phyloP scores from a whole-genome alignment of 2,113 vertebrate species.

The Grantiella picta region DNA sequence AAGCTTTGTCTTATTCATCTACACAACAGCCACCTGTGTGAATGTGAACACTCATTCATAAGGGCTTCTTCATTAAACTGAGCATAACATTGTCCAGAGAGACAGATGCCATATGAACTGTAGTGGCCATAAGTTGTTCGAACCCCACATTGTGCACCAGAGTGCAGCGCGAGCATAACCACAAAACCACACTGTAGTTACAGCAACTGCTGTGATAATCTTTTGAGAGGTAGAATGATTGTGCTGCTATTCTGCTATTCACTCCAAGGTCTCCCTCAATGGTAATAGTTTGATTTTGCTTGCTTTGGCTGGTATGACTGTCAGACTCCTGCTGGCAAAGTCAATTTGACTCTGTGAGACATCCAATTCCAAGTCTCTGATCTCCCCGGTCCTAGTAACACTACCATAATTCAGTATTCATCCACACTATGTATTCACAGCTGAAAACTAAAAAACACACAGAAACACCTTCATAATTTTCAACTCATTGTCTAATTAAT shows the following conservation, averaged over 20 bases:
- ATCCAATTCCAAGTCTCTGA: not conserved
- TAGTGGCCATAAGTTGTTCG: not conserved
- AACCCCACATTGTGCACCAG: not conserved
- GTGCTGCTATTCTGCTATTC: not conserved
- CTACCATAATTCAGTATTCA: conserved; percentile 37
- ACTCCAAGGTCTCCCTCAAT: not conserved
- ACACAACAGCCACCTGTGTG: not conserved
- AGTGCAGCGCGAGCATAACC: conserved; percentile 20
- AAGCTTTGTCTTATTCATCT: not conserved
- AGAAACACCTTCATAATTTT: not conserved
- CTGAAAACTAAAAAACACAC: not conserved
- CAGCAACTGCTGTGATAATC: conserved; percentile 40
- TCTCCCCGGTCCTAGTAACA: conserved; percentile 10
- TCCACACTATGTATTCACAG: not conserved
- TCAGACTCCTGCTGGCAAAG: conserved; percentile 19
- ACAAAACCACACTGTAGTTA: conserved; percentile 42
- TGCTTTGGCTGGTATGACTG: conserved; percentile 12
- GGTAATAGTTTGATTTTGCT: conserved; percentile 19
- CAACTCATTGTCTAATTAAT: not conserved
- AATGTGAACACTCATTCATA: not conserved
- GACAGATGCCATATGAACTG: not conserved
- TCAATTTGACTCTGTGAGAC: conserved; percentile 15
- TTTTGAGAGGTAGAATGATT: conserved; percentile 40
- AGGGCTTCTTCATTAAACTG: not conserved
- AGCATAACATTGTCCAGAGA: not conserved